A percentile compares a stretch with the other conserved stretches of the same genome.
phyloP scores from a whole-genome alignment of 2,888 invertebrate species.

The Erebia palarica region DNA sequence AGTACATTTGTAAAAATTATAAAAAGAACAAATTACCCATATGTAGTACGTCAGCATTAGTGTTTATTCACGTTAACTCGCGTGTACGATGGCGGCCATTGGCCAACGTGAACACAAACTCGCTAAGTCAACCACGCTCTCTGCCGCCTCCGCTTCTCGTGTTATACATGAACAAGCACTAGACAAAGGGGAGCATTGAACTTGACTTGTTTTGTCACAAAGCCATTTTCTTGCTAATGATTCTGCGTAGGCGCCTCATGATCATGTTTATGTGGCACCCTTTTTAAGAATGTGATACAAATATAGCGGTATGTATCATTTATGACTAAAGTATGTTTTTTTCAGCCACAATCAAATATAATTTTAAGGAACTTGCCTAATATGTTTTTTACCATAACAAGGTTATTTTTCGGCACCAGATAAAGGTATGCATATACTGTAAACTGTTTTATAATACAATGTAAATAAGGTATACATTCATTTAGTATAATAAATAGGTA shows the following conservation, averaged over 20 bases:
- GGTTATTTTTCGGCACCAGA: not conserved
- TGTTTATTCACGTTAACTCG: too few relatives aligned
- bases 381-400: not conserved
- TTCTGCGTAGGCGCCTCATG: constrained; percentile 52
- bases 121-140: too few relatives aligned
- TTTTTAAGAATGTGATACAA: constrained; percentile 37
- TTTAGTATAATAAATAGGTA: not conserved
- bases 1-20: too few relatives aligned
- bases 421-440: not conserved
- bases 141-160: too few relatives aligned
- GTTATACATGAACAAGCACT: not conserved
- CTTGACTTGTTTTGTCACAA: constrained; percentile 45
- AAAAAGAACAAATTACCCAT: not conserved
- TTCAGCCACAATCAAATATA: not conserved
- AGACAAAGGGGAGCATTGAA: constrained; percentile 53
- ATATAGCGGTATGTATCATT: constrained; percentile 8
- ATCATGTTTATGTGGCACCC: constrained; percentile 19
- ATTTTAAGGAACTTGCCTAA: not conserved
- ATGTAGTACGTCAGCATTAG: not conserved
- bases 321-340: not conserved
- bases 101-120: too few relatives aligned
- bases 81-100: too few relatives aligned
- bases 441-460: not conserved
- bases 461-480: too few relatives aligned
- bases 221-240: constrained; percentile 51